A percentile compares a stretch with the other conserved stretches of the same genome.
phyloP scores from a whole-genome alignment of 2,797 vertebrate species.

The Heterohyrax brucei region DNA sequence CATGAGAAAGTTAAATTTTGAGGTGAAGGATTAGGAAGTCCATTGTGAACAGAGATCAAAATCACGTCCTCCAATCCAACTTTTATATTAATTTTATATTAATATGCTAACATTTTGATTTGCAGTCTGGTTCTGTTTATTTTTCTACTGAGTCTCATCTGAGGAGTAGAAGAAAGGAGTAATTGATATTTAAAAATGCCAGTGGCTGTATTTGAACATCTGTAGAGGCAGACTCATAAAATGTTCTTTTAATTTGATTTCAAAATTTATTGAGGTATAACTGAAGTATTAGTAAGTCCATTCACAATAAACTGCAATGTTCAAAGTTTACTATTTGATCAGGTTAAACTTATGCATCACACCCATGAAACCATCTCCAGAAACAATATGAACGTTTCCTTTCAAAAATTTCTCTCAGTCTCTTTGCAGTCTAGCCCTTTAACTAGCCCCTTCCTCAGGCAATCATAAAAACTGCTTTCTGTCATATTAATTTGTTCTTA shows the following conservation, averaged over 20 bases:
- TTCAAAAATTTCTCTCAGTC: not conserved
- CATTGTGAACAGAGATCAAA: slow-evolving; percentile 44
- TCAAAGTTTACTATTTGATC: no score
- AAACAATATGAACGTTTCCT: no score
- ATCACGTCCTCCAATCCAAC: not conserved
- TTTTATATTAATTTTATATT: not conserved
- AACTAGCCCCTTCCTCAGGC: not conserved
- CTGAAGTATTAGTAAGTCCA: no score
- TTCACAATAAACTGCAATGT: no score
- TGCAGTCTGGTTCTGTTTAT: not conserved
- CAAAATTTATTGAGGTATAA: no score
- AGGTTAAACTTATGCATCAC: not conserved
- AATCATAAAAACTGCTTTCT: not conserved
- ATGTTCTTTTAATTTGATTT: no score
- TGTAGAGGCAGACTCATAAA: no score
- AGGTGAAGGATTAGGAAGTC: not conserved
- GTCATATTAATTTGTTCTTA: not conserved
- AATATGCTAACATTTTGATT: slow-evolving; percentile 27
- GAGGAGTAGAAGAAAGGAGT: no score
- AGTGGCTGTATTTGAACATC: no score
- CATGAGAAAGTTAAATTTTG: slow-evolving; percentile 20
- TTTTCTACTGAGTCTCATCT: slow-evolving; percentile 23
- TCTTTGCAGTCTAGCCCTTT: not conserved
- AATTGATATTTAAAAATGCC: no score
- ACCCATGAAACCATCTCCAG: not conserved